Conservation (phyloP, 2,113 vertebrate species). For the Scartelaos histophorus region DNA sequence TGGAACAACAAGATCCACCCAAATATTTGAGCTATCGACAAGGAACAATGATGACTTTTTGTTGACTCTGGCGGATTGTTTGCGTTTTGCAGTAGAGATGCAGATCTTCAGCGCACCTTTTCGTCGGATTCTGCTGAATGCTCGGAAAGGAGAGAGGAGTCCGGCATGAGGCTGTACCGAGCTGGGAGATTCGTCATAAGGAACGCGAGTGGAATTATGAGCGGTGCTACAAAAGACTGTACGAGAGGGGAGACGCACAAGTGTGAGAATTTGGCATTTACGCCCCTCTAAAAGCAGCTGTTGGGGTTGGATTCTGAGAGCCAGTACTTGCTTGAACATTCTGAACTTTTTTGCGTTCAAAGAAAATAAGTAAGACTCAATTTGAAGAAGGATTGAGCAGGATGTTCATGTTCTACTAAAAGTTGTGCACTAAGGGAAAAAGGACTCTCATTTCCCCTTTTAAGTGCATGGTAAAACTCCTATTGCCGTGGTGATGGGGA, state of each 20-base stretch:
- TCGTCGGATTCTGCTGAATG: conserved; percentile 15
- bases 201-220: conserved; percentile 44
- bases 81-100: conserved; percentile 13
- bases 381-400: conserved; percentile 2
- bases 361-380: neutral
- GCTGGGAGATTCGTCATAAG: conserved; percentile 37
- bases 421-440: conserved; percentile 7
- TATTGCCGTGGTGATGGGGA: conserved; percentile 84
- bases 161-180: conserved; percentile 47
- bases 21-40: conserved; percentile 2
- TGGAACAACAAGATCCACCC: conserved; percentile 1
- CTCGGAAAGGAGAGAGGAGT: conserved; percentile 25
- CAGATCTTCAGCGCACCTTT: neutral
- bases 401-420: neutral
- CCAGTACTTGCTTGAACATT: neutral
- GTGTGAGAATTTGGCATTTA: conserved; percentile 37
- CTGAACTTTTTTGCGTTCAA: conserved; percentile 13
- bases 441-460: neutral
- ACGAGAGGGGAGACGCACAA: conserved; percentile 30
- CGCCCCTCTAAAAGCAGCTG: conserved; percentile 17
- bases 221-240: conserved; percentile 35
- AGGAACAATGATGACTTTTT: conserved; percentile 1
- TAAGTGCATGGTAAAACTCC: conserved; percentile 19
- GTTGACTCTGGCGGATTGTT: conserved; percentile 4
- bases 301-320: conserved; percentile 17